These are phyloP conservation scores for Ectemnius lituratus DNA, from an alignment of 2,888 invertebrate genomes.

Conservation along the genomic window DNA sequence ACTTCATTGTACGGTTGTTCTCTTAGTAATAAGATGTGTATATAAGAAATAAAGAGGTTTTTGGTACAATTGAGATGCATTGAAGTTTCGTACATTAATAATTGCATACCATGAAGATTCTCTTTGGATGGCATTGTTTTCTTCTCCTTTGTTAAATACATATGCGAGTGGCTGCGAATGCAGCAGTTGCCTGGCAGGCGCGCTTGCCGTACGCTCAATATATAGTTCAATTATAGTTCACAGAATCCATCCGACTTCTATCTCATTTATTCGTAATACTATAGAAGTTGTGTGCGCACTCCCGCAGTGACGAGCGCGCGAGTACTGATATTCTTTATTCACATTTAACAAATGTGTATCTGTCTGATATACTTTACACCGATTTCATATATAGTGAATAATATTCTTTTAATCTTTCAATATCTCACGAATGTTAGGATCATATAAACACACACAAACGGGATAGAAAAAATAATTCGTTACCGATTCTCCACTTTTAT, in stretches of 20 bases:
- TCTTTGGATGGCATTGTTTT: neutral
- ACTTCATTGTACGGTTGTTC: too few species aligned
- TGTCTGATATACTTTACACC: too few species aligned
- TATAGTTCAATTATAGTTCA: too few species aligned
- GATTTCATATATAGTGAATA: neutral
- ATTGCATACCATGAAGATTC: neutral
- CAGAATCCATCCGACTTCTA: too few species aligned
- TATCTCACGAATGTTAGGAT: neutral
- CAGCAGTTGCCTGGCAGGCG: neutral
- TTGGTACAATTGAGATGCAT: neutral
- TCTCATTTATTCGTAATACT: too few species aligned
- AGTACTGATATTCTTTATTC: too few species aligned
- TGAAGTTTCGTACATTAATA: neutral
- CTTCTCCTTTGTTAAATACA: neutral
- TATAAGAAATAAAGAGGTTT: neutral
- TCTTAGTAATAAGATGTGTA: too few species aligned
- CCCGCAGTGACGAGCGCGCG: too few species aligned
- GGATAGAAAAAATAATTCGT: constrained; percentile 20
- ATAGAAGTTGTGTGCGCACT: too few species aligned
- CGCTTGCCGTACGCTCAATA: too few species aligned
- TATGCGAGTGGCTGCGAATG: neutral
- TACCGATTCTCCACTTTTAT: neutral
- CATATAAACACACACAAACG: constrained; percentile 8
- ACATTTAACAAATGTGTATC: too few species aligned
- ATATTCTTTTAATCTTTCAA: constrained; percentile 1